Percentiles rank a stretch among this genome's conserved stretches.
These are phyloP conservation scores for Crotalus helleri DNA, from an alignment of 2,113 vertebrate genomes.

Conservation along the genomic window DNA sequence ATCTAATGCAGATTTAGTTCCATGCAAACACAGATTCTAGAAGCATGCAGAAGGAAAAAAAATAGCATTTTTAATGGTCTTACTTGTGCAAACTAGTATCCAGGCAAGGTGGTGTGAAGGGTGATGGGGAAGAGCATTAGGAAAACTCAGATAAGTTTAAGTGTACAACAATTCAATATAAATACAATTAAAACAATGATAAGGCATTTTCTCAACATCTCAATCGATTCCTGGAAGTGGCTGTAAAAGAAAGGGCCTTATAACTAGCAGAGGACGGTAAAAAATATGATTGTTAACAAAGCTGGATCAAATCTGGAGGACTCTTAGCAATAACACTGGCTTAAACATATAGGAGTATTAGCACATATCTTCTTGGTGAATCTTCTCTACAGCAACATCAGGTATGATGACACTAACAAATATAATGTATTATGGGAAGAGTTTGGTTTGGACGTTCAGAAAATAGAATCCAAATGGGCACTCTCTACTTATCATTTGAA, in stretches of 20 bases:
- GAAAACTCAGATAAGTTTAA: conserved; percentile 77
- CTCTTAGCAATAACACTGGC: not conserved
- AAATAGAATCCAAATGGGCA: not conserved
- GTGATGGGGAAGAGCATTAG: conserved; percentile 69
- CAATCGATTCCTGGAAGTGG: not conserved
- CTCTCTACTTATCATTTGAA: not conserved
- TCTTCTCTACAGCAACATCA: not conserved
- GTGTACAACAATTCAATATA: conserved; percentile 57
- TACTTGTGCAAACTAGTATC: conserved; percentile 93
- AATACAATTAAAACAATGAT: conserved; percentile 57
- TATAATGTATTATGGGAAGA: not conserved
- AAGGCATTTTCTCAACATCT: conserved; percentile 32
- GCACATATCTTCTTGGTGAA: not conserved
- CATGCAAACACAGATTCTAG: conserved; percentile 59
- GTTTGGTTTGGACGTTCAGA: not conserved
- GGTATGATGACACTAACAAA: not conserved
- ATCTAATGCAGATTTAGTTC: conserved; percentile 40
- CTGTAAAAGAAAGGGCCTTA: conserved; percentile 4
- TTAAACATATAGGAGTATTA: not conserved
- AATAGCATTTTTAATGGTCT: conserved; percentile 71
- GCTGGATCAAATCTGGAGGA: not conserved
- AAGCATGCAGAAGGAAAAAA: conserved; percentile 63
- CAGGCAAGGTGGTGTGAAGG: conserved; percentile 80
- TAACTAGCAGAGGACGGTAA: not conserved
- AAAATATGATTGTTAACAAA: not conserved